Evolutionary conservation across 2,113 vertebrate genomes (phyloP), one percentile per base, ranked within the genome.

Genomic region (Antechinus flavipes): DNA sequence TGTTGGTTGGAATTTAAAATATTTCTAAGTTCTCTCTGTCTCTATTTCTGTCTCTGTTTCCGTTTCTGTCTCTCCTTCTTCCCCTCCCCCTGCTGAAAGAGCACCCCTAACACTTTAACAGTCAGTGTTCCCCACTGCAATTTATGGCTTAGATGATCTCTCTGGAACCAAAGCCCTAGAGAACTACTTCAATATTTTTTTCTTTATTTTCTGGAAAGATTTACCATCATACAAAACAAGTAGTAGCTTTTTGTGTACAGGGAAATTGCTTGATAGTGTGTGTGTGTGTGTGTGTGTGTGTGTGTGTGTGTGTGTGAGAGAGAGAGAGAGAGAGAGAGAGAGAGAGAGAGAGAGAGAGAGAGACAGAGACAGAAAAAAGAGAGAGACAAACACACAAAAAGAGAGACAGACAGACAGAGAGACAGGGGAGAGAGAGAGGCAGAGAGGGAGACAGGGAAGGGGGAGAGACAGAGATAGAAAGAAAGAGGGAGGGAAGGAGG

Each of bases 1-100:
- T 76, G 42, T 52, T 91, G 89, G 50, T 95, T 92, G 96, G 56
- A 96, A 91, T 96, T 95, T 94, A 93, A 91, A 96, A 91, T 30
- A 49, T 91, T 50, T 91, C n/a, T 89, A 35, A 35, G 61, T 24
- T 54, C 68, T 11, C 35, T 27, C 89, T 0, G 2, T 84, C 2
- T 5, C 1, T 26, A 8, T n/a, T 4, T 16, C 47, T 42, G 0
- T 6, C 49, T 52, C 54, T 25, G 27, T 47, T 27, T 46, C 90
- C 55, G 24, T 76, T 12, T 1, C 27, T 35, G 11, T 8, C 0
- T 24, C 3, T 2, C 76, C 55, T 52, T 9, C 50, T 11, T 52
- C 10, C 2, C 8, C 8, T 6, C 12, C 22, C n/a, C n/a, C 9
- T 25, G 10, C 92, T 47, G 47, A 93, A 84, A 91, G 55, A 52